Evolutionary conservation across 2,888 invertebrate genomes (phyloP).

Genomic region (Chromoteleia sp.): DNA sequence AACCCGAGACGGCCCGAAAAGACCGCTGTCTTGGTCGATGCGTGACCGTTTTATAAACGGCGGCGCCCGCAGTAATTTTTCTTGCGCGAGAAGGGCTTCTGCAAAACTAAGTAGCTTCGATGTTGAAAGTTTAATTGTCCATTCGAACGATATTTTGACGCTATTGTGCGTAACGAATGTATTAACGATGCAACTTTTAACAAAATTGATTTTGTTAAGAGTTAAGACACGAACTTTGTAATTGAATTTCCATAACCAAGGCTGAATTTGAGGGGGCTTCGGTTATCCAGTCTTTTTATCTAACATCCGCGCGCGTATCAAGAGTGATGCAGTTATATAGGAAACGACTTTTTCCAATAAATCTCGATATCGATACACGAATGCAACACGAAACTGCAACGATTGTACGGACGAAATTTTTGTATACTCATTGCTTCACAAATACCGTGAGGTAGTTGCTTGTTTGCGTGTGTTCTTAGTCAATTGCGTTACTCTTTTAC

Average conservation of each 20-base stretch:
- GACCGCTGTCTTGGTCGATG: slow-evolving; percentile 59
- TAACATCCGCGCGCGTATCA: slow-evolving; percentile 26
- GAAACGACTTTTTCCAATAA: slow-evolving; percentile 54
- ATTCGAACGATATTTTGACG: slow-evolving; percentile 5
- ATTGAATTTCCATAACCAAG: slow-evolving; percentile 13
- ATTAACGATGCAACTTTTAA: not conserved
- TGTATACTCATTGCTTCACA: slow-evolving; percentile 22
- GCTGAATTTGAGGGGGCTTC: slow-evolving; percentile 15
- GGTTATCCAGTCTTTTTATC: slow-evolving; percentile 20
- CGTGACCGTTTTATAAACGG: slow-evolving; percentile 65
- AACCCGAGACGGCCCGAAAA: no score
- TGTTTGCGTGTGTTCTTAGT: slow-evolving; percentile 27
- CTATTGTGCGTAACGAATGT: slow-evolving; percentile 2
- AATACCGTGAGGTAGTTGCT: slow-evolving; percentile 19
- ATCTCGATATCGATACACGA: slow-evolving; percentile 48
- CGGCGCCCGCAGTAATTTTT: slow-evolving; percentile 42
- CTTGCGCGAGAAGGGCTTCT: slow-evolving; percentile 43
- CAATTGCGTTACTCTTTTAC: slow-evolving; percentile 21
- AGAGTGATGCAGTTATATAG: slow-evolving; percentile 35
- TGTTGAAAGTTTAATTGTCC: slow-evolving; percentile 34
- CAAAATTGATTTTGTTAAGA: not conserved
- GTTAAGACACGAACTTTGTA: no score
- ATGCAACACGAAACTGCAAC: slow-evolving; percentile 24
- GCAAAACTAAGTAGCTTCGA: not conserved
- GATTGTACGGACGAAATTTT: slow-evolving; percentile 21